Base-by-base conservation (phyloP, 2,113 vertebrate genomes). In the Mustela nigripes region DNA sequence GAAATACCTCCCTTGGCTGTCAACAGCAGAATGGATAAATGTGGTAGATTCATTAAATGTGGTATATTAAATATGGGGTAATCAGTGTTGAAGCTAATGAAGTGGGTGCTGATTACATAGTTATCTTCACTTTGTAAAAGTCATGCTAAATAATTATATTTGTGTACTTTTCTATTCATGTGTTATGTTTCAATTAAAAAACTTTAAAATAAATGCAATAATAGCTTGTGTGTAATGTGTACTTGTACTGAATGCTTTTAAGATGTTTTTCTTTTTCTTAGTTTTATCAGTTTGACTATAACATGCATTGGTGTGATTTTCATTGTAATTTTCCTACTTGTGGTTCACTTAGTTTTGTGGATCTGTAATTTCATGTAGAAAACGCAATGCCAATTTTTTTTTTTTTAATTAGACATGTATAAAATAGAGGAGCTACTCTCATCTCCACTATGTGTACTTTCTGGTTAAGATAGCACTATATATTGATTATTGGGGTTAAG, bases 181-280 rank as follows among this genome's bases (percentile, higher is more conserved):
- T 79, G 53, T 50, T 50, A 63, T 69, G 62, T 6, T 85, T 89
- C 15, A 11, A 80, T 31, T 86, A 50, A 69, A 93, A 22, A 53
- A 4, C 21, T 89, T 78, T 45, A 36, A 24, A 65, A 84, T 62
- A 28, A 86, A 84, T 21, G 67, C 36, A 78, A 5, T 67, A 69
- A 58, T 48, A 78, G 50, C 39, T 18, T 85, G 3, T 71, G 56
- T 86, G 8, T 80, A 60, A 45, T 24, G 2, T 94, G 10, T 73
- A 85, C 85, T 80, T 94, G 91, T 45, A 87, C 26, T 86, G 69
- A 80, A 82, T 80, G n/a, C n/a, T 73, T 91, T 79, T 81, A 81
- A 42, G 63, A 65, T 93, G 11, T 60, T 93, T 93, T 60, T 53
- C 50, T 53, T 53, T 53, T 53, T 67, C 14, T 93, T 84, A 48